Evolutionary conservation across 2,888 invertebrate genomes (phyloP), one percentile per base, ranked within the genome.

Genomic region (Helicoverpa assulta): DNA sequence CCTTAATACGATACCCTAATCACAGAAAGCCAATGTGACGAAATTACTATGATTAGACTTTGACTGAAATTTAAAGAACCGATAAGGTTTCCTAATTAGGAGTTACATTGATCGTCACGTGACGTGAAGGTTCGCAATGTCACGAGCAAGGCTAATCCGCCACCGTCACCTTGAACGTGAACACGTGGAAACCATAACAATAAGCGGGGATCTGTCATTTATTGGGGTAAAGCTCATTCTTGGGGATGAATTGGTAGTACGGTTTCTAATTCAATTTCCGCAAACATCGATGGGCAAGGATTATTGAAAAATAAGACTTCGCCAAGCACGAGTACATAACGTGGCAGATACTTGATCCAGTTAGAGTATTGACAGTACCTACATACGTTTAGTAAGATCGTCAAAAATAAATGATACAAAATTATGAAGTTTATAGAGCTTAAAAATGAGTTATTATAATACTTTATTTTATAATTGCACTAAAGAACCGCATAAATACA

Each of bases 121-220:
- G 83, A 76, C 62, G 74, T 67, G 70, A 58, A 63, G 43, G 69
- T 73, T 64, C 64, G 67, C 88, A 90, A 89, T 90, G 92, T 91
- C 91, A 91, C 85, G 89, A 88, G 85, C 90, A 86, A 89, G 88
- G 89, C 83, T 93, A 93, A 94, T 91, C 91, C 89, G 29, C 61
- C 59, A 50, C 40, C 53, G 80, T 89, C 84, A 86, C 88, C 85
- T 87, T 86, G 77, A 62, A 57, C 50, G 69, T 69, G 73, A 60
- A 60, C 85, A 84, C 82, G 83, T 85, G 86, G 80, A 83, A 86
- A 83, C 85, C 74, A 29, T 74, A 74, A 64, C 33, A 53, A 70
- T 56, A 70, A 33, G n/a, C 12, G 37, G 37, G 40, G 50, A 10
- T 16, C 29, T 21, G 5, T 21, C 57, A 33, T 19, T 58, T 33